These are phyloP conservation scores for Hestina assimilis DNA, from an alignment of 1,140 invertebrate species.

Conservation along the genomic window DNA sequence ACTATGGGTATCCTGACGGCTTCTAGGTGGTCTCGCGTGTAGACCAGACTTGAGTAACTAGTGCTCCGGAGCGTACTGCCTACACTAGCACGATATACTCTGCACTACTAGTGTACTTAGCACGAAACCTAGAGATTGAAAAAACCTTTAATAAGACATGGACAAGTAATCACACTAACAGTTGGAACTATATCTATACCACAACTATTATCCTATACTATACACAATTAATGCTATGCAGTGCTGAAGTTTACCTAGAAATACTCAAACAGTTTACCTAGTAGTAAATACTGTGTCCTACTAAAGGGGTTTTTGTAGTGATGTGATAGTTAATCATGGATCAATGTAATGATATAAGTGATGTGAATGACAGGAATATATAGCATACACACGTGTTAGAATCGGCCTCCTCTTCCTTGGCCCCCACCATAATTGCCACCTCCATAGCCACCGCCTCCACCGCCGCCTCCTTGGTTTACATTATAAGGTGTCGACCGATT, in stretches of 20 bases:
- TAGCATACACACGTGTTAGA: constrained; percentile 60
- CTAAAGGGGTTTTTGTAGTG: constrained; percentile 21
- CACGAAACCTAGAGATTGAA: constrained; percentile 79
- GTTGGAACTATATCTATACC: constrained; percentile 41
- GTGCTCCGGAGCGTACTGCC: constrained; percentile 77
- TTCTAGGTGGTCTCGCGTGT: constrained; percentile 72
- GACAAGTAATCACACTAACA: constrained; percentile 49
- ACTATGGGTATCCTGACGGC: constrained; percentile 71
- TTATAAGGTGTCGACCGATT: constrained; percentile 83
- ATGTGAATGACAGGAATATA: constrained; percentile 27
- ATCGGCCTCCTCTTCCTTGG: constrained; percentile 56
- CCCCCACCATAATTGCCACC: constrained; percentile 53
- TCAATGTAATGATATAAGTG: constrained; percentile 20
- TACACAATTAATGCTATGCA: constrained; percentile 69
- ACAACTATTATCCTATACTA: constrained; percentile 47
- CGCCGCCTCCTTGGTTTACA: constrained; percentile 77
- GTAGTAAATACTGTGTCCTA: constrained; percentile 8
- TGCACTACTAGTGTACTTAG: constrained; percentile 78
- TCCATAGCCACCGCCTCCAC: constrained; percentile 66
- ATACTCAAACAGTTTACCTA: constrained; percentile 9
- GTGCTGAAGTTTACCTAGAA: constrained; percentile 39
- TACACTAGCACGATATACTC: constrained; percentile 75
- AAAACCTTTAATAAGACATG: constrained; percentile 69
- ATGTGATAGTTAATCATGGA: constrained; percentile 8
- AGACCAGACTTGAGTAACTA: constrained; percentile 73